A percentile compares a stretch with the other conserved stretches of the same genome.
Conservation (phyloP, 1,140 invertebrate species). For the Pogonomyrmex barbatus region DNA sequence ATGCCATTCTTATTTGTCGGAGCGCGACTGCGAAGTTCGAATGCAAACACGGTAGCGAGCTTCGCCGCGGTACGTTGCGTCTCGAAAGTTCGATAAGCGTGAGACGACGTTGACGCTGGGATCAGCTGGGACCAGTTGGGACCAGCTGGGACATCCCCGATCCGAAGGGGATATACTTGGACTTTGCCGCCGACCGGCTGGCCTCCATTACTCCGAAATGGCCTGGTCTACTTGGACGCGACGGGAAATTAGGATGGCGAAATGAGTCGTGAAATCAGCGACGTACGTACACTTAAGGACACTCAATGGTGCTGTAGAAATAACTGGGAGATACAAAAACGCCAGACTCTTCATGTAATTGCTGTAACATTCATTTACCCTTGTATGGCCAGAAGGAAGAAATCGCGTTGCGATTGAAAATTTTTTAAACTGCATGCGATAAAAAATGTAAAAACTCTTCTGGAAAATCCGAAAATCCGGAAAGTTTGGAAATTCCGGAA, state of each 20-base stretch:
- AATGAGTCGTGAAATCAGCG: conserved; percentile 1
- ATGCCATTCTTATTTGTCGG: conserved; percentile 42
- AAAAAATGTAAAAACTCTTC: not conserved
- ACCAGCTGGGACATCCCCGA: conserved; percentile 30
- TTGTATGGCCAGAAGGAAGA: not conserved
- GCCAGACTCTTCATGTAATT: not conserved
- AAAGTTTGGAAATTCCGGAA: not conserved
- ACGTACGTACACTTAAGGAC: not conserved
- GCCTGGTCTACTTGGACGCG: not conserved
- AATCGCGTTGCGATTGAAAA: not conserved
- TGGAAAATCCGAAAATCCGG: not conserved
- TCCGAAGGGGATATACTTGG: not conserved
- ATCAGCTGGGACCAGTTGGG: conserved; percentile 34
- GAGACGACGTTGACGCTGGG: conserved; percentile 40
- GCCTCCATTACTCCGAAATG: not conserved
- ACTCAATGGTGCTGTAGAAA: not conserved
- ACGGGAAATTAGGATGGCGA: conserved; percentile 25
- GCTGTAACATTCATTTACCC: not conserved
- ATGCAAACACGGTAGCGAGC: conserved; percentile 28
- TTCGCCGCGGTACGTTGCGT: conserved; percentile 21
- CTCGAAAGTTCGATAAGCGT: conserved; percentile 47
- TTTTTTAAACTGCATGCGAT: not conserved
- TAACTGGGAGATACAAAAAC: not conserved
- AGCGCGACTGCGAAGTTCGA: conserved; percentile 3
- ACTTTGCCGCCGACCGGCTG: conserved; percentile 12